Evolutionary conservation across 2,888 invertebrate genomes (phyloP).

Genomic region (Boloria euphrosyne): DNA sequence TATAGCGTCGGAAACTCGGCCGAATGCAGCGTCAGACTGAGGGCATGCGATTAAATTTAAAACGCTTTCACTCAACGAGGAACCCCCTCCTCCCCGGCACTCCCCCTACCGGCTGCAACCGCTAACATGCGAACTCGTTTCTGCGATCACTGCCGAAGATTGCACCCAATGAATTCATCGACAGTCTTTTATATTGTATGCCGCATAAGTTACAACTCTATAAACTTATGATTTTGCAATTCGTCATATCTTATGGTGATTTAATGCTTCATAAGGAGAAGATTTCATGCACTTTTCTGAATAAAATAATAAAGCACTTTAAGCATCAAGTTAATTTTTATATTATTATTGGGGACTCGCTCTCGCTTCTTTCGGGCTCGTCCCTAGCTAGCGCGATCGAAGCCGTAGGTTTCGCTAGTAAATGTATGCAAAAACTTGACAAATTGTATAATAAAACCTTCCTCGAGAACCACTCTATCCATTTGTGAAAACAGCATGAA

Average conservation of each 20-base stretch:
- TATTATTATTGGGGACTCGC: too few species aligned
- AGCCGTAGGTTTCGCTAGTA: too few species aligned
- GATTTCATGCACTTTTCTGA: neutral
- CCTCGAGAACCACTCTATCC: too few species aligned
- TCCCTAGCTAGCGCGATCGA: too few species aligned
- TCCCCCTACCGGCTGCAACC: conserved; percentile 37
- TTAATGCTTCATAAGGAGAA: conserved; percentile 4
- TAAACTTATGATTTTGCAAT: conserved; percentile 41
- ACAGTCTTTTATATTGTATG: conserved; percentile 36
- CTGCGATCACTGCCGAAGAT: conserved; percentile 45
- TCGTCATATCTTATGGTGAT: conserved; percentile 23
- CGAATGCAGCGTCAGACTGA: conserved; percentile 61
- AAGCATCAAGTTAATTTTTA: too few species aligned
- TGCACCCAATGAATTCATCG: conserved; percentile 41
- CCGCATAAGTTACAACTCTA: conserved; percentile 32
- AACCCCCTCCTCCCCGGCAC: conserved; percentile 42
- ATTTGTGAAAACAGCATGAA: too few species aligned
- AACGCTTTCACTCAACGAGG: conserved; percentile 70
- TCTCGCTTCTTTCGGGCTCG: too few species aligned
- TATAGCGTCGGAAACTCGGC: conserved; percentile 52
- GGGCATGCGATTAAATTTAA: conserved; percentile 64
- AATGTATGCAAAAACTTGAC: too few species aligned
- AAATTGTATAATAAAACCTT: too few species aligned
- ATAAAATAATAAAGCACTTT: too few species aligned
- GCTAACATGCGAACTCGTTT: conserved; percentile 52